Percentiles rank a stretch among this genome's conserved stretches.
These are phyloP conservation scores for Mystacornis crossleyi DNA, from an alignment of 2,113 vertebrate genomes.

Conservation along the genomic window DNA sequence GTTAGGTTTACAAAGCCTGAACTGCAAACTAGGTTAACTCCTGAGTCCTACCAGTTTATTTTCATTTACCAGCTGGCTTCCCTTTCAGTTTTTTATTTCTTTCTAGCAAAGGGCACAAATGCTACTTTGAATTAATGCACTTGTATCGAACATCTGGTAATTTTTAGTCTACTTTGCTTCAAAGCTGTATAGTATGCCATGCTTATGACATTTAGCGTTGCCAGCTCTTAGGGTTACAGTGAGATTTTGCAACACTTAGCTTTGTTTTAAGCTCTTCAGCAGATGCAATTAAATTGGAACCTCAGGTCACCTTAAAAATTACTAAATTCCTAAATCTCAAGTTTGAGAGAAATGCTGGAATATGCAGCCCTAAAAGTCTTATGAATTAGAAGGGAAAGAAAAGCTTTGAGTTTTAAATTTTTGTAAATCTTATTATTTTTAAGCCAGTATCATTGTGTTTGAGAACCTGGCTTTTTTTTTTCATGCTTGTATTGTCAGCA, in stretches of 20 bases:
- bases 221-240: not conserved
- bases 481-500: not conserved
- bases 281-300: not conserved
- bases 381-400: not conserved
- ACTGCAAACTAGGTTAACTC: not conserved
- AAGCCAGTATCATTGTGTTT: not conserved
- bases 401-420: not conserved
- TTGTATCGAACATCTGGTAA: not conserved
- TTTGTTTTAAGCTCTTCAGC: slow-evolving; percentile 14
- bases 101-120: not conserved
- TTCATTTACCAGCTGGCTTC: not conserved
- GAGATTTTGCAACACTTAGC: not conserved
- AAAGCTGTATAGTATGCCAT: not conserved
- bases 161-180: not conserved
- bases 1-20: not conserved
- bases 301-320: not conserved
- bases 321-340: not conserved
- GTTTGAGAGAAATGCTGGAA: not conserved
- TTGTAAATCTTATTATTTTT: not conserved
- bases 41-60: not conserved
- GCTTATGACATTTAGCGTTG: not conserved
- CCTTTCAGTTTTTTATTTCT: slow-evolving; percentile 11
- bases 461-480: not conserved
- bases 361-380: not conserved
- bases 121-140: not conserved